These are phyloP conservation scores for Microcebus tavaratra DNA, from an alignment of 2,113 vertebrate species.

Conservation along the genomic window DNA sequence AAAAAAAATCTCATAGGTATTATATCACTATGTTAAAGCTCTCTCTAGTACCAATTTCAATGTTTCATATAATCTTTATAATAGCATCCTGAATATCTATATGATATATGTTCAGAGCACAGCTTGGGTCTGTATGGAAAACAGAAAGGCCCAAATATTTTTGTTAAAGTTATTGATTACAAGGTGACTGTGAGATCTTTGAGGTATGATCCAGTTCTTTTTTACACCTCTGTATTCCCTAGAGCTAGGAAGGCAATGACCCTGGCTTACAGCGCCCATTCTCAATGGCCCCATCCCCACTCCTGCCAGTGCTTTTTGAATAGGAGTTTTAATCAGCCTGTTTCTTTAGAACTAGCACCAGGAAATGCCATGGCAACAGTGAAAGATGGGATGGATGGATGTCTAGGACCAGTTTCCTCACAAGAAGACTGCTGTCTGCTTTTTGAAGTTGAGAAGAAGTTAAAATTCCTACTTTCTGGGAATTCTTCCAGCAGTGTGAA, in stretches of 20 bases:
- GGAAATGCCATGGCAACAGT: not conserved
- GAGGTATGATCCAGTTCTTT: not conserved
- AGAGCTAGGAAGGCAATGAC: not conserved
- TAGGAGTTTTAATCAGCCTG: not conserved
- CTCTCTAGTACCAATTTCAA: not conserved
- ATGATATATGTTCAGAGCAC: slow-evolving; percentile 13
- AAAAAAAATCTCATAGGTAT: not conserved
- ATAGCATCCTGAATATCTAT: not conserved
- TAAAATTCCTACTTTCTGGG: not conserved
- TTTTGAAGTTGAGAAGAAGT: not conserved
- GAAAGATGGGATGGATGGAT: not conserved
- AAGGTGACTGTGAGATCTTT: not conserved
- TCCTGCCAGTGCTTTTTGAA: not conserved
- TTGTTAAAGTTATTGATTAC: not conserved
- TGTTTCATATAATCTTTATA: not conserved
- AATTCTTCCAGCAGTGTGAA: not conserved
- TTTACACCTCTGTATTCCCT: not conserved
- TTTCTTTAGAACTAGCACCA: not conserved
- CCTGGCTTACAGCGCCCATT: not conserved
- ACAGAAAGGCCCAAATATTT: not conserved
- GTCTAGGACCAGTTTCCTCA: not conserved
- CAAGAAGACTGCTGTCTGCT: not conserved
- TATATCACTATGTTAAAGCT: not conserved
- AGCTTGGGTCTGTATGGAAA: not conserved
- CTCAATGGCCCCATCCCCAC: fast-evolving